Evolutionary conservation across 2,113 vertebrate species (phyloP).

Genomic region (Pyxicephalus adspersus): DNA sequence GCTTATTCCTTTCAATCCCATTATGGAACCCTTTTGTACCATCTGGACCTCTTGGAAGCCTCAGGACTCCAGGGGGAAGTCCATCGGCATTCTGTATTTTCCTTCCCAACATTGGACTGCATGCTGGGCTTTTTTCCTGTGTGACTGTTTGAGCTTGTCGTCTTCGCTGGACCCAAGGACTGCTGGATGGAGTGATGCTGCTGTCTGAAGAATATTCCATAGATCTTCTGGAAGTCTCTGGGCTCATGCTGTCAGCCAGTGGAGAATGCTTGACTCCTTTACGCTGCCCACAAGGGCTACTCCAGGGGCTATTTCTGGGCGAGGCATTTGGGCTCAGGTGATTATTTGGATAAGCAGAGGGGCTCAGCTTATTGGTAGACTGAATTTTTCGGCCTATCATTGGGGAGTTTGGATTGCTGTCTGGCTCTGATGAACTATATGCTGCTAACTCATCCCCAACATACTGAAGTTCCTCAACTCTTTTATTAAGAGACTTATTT

Average conservation of each 20-base stretch:
- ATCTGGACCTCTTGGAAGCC: conserved; percentile 90
- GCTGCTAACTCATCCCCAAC: conserved; percentile 87
- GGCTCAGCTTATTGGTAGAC: conserved; percentile 81
- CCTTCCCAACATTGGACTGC: conserved; percentile 83
- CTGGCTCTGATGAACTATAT: conserved; percentile 92
- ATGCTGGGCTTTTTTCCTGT: conserved; percentile 85
- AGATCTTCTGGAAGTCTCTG: conserved; percentile 72
- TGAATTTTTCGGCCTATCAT: conserved; percentile 76
- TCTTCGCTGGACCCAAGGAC: conserved; percentile 94
- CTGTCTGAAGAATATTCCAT: conserved; percentile 94
- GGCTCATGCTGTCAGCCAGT: conserved; percentile 79
- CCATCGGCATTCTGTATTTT: conserved; percentile 88
- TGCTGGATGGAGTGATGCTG: conserved; percentile 90
- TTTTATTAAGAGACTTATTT: conserved; percentile 84
- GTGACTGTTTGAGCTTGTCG: conserved; percentile 80
- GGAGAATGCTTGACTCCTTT: conserved; percentile 85
- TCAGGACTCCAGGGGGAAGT: conserved; percentile 85
- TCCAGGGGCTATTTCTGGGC: conserved; percentile 92
- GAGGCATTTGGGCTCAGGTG: conserved; percentile 90
- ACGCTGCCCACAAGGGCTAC: conserved; percentile 86
- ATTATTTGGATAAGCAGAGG: conserved; percentile 76
- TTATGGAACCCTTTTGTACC: conserved; percentile 89
- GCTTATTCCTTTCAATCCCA: conserved; percentile 73
- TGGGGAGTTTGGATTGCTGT: conserved; percentile 90
- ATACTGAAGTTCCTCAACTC: conserved; percentile 91